These are phyloP conservation scores for Rotaria macrura DNA, from an alignment of 2,888 invertebrate genomes.

Conservation along the genomic window DNA sequence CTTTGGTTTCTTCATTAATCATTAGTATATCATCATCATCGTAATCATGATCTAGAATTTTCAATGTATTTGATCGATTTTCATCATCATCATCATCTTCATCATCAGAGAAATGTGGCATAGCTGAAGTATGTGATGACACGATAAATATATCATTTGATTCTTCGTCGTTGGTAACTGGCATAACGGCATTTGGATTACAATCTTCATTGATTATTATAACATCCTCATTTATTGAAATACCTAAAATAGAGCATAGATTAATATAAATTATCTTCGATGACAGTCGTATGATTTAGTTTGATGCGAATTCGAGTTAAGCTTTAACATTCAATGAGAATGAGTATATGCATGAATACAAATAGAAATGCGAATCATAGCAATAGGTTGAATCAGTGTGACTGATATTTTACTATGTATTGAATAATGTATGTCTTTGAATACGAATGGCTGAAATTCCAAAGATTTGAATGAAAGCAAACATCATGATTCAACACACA, in stretches of 20 bases:
- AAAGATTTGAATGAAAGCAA: too few species aligned
- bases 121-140: neutral
- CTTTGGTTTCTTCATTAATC: neutral
- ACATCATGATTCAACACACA: too few species aligned
- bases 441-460: too few species aligned
- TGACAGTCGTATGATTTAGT: too few species aligned
- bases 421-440: too few species aligned
- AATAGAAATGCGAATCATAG: too few species aligned
- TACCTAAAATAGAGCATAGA: neutral
- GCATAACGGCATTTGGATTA: conserved; percentile 6
- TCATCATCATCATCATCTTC: conserved; percentile 6
- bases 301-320: too few species aligned
- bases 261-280: too few species aligned
- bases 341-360: too few species aligned
- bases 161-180: neutral
- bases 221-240: neutral
- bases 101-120: neutral
- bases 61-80: neutral
- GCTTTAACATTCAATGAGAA: too few species aligned
- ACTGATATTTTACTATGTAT: too few species aligned
- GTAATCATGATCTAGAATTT: neutral
- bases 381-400: too few species aligned
- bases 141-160: neutral
- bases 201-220: neutral
- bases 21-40: neutral